phyloP scores from a whole-genome alignment of 2,888 invertebrate species.

The Drosophila nr. fundita region DNA sequence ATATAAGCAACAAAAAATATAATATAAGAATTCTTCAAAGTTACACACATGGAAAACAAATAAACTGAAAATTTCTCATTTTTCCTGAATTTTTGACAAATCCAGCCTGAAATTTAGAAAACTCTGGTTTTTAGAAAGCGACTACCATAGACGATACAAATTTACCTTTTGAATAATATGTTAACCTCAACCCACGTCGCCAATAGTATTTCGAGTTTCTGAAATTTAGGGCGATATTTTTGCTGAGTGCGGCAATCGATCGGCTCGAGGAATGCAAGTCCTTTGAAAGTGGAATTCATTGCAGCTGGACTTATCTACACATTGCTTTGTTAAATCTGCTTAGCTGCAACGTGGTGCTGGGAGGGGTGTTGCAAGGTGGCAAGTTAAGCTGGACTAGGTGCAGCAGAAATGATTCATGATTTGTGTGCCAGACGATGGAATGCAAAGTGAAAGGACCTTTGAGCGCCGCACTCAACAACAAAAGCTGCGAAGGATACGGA shows the following conservation, averaged over 20 bases:
- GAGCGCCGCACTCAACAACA: slow-evolving; percentile 38
- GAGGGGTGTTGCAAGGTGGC: slow-evolving; percentile 54
- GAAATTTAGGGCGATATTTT: neutral
- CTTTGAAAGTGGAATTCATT: slow-evolving; percentile 51
- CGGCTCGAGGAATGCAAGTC: slow-evolving; percentile 9
- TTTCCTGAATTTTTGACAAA: neutral
- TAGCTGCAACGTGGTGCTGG: slow-evolving; percentile 20
- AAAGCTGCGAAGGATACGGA: slow-evolving; percentile 39
- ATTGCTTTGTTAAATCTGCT: slow-evolving; percentile 65
- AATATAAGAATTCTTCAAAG: neutral
- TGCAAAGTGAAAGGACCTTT: slow-evolving; percentile 67
- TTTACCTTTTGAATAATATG: neutral
- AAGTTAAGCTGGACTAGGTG: slow-evolving; percentile 64
- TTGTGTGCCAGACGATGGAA: slow-evolving; percentile 62
- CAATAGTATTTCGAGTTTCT: neutral
- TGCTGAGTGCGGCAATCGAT: slow-evolving; percentile 38
- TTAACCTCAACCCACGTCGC: neutral
- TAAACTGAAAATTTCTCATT: neutral
- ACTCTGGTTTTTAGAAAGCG: neutral
- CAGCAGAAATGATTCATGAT: slow-evolving; percentile 74
- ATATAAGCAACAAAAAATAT: neutral
- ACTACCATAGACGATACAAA: neutral
- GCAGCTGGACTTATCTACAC: slow-evolving; percentile 57
- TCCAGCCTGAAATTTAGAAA: neutral
- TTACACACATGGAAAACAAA: neutral